Conservation (phyloP, 2,113 vertebrate species). For the Platichthys stellatus region DNA sequence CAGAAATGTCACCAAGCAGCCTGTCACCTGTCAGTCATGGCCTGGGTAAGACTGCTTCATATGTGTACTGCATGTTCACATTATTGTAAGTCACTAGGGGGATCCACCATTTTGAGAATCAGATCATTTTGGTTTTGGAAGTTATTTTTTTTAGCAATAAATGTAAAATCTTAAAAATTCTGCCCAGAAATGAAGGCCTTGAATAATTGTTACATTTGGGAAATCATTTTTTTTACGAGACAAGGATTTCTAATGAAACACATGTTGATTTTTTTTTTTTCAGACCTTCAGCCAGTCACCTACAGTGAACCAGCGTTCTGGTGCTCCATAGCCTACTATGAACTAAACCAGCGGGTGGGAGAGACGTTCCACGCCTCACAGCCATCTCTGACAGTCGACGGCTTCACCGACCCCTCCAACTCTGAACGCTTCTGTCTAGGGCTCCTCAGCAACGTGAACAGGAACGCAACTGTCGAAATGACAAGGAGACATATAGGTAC, state of each 20-base stretch:
- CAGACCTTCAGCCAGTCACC: conserved; percentile 96
- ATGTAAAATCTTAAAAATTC: no score
- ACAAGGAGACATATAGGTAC: conserved; percentile 97
- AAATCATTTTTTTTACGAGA: no score
- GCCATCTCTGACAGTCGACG: conserved; percentile 95
- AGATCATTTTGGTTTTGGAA: no score
- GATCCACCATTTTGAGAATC: no score
- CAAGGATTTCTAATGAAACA: no score
- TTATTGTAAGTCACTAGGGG: background rate
- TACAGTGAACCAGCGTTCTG: conserved; percentile 98
- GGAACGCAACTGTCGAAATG: conserved; percentile 99
- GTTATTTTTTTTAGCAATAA: no score
- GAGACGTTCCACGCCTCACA: conserved; percentile 99
- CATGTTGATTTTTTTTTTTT: background rate
- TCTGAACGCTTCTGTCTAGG: conserved; percentile 97
- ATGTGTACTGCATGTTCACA: background rate
- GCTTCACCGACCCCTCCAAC: conserved; percentile 98
- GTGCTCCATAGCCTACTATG: conserved; percentile 99
- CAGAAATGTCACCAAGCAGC: conserved; percentile 94
- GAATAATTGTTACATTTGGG: no score
- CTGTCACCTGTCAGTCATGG: conserved; percentile 95
- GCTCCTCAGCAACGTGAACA: conserved; percentile 96
- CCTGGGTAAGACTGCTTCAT: conserved; percentile 84
- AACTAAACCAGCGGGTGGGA: conserved; percentile 97
- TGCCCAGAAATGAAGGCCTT: no score